Conservation (phyloP, 2,113 vertebrate genomes). For the Rhinoderma darwinii region DNA sequence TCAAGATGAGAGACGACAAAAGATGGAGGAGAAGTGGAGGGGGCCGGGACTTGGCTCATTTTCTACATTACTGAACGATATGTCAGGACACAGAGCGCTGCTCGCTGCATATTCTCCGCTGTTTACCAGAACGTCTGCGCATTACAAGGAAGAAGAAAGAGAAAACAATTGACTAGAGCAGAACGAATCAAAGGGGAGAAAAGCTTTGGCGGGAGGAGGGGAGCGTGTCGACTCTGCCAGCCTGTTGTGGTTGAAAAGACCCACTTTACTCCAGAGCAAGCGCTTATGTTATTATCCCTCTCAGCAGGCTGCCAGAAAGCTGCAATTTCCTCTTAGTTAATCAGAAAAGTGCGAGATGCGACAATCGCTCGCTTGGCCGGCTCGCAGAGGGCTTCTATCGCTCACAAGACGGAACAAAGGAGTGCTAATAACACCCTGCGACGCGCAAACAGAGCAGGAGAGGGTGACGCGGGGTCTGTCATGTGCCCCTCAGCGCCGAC, state of each 20-base stretch:
- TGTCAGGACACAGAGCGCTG: neutral
- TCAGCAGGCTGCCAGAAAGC: constrained; percentile 65
- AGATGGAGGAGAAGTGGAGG: neutral
- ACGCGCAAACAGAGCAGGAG: constrained; percentile 69
- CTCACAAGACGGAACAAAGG: constrained; percentile 75
- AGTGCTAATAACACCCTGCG: constrained; percentile 72
- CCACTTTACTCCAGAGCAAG: constrained; percentile 65
- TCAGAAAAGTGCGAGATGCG: constrained; percentile 73
- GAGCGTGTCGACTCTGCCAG: constrained; percentile 63
- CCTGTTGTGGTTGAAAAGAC: constrained; percentile 64
- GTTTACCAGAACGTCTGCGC: constrained; percentile 19
- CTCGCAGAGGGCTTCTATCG: constrained; percentile 73
- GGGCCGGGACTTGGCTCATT: neutral
- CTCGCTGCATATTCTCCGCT: neutral
- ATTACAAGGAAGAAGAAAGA: constrained; percentile 6
- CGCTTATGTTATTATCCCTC: constrained; percentile 64
- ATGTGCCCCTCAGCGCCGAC: neutral
- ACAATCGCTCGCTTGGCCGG: constrained; percentile 75
- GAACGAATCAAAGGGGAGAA: constrained; percentile 44
- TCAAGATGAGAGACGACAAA: neutral
- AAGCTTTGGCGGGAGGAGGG: neutral
- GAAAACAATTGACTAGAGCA: neutral
- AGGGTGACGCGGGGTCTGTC: constrained; percentile 43
- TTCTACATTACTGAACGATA: constrained; percentile 23
- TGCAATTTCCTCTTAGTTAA: constrained; percentile 71